Conservation (phyloP, 2,888 invertebrate genomes). For the Clistopyga incitator region DNA sequence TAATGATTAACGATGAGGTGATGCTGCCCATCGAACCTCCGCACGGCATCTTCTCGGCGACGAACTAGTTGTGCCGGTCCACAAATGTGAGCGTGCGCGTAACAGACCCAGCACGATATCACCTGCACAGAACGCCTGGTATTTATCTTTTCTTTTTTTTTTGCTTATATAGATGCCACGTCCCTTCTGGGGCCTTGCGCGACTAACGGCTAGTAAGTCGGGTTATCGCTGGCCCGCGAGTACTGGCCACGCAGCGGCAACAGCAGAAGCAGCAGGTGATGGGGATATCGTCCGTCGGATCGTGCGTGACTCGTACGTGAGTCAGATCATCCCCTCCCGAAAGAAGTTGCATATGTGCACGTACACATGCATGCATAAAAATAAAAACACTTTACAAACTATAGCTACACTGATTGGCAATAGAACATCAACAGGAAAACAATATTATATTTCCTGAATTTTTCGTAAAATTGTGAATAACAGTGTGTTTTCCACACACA, state of each 20-base stretch:
- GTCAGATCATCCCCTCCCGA: neutral
- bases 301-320: conserved; percentile 14
- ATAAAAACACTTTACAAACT: no score
- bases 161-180: neutral
- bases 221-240: conserved; percentile 16
- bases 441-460: neutral
- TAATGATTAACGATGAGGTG: conserved; percentile 64
- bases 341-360: neutral
- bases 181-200: neutral
- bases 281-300: conserved; percentile 4
- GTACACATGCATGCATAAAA: neutral
- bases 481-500: no score
- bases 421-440: neutral
- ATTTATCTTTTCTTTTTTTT: neutral
- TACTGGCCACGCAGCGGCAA: conserved; percentile 13
- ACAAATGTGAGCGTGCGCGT: conserved; percentile 2
- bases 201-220: neutral
- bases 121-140: conserved; percentile 1
- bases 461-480: no score
- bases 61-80: conserved; percentile 1
- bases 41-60: conserved; percentile 1
- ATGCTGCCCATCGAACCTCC: conserved; percentile 31
- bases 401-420: neutral
- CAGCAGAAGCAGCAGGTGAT: conserved; percentile 33
- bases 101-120: conserved; percentile 2